Evolutionary conservation across 2,113 vertebrate species (phyloP).

Genomic region (Macroglossus sobrinus): DNA sequence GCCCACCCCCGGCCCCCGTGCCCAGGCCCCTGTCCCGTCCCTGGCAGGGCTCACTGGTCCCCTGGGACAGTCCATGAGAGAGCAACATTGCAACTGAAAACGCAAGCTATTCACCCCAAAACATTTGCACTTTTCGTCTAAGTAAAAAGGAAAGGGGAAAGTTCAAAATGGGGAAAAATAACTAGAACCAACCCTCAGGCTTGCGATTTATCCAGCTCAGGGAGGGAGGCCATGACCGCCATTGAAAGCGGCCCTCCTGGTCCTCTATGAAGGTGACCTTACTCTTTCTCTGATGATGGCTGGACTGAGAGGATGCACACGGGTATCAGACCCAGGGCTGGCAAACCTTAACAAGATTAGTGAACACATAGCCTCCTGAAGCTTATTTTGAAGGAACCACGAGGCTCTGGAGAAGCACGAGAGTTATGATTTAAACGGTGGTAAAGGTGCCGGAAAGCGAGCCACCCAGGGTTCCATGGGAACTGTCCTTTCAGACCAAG

Average conservation of each 20-base stretch:
- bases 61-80: neutral
- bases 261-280: neutral
- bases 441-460: accelerated
- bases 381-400: neutral
- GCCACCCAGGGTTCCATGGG: accelerated
- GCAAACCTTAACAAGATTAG: neutral
- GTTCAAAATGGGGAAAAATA: neutral
- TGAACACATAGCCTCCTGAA: neutral
- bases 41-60: neutral
- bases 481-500: accelerated
- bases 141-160: neutral
- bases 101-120: neutral
- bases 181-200: neutral
- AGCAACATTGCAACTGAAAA: neutral
- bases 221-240: accelerated
- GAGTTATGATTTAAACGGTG: neutral
- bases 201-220: accelerated
- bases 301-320: neutral
- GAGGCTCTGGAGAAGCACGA: neutral
- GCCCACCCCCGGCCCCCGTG: accelerated
- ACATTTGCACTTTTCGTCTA: neutral
- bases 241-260: accelerated
- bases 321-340: neutral
- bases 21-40: accelerated
- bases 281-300: neutral